phyloP scores from a whole-genome alignment of 2,888 invertebrate genomes.

The Caenorhabditis virilis region DNA sequence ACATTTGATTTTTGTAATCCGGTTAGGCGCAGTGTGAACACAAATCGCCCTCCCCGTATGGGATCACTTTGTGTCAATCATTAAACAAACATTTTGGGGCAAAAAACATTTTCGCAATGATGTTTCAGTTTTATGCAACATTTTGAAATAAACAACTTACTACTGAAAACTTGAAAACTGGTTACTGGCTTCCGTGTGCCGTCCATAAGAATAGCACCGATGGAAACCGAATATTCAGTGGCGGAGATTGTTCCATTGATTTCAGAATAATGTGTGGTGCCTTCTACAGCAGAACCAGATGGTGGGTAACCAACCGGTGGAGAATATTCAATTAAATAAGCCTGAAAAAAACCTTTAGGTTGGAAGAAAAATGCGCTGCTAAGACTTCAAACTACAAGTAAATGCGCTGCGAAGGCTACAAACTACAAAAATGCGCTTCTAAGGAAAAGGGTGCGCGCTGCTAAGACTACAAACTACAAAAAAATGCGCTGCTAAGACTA shows the following conservation, averaged over 20 bases:
- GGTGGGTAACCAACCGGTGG: slow-evolving; percentile 58
- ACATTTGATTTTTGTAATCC: slow-evolving; percentile 18
- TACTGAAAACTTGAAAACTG: slow-evolving; percentile 50
- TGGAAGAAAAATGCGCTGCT: no score
- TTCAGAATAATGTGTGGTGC: slow-evolving; percentile 40
- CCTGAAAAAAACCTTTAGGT: slow-evolving; percentile 26
- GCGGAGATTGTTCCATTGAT: slow-evolving; percentile 62
- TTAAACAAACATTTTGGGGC: slow-evolving; percentile 6
- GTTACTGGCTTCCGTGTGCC: slow-evolving; percentile 43
- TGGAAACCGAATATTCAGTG: slow-evolving; percentile 57
- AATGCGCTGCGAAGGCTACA: no score
- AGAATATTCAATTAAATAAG: slow-evolving; percentile 56
- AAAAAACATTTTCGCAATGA: no score
- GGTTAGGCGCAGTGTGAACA: slow-evolving; percentile 36
- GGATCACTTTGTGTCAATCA: slow-evolving; percentile 28
- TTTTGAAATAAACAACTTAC: slow-evolving; percentile 46
- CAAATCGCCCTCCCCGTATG: slow-evolving; percentile 15
- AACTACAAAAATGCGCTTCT: no score
- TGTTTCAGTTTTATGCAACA: background rate
- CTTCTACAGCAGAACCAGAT: slow-evolving; percentile 39
- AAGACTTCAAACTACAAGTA: no score
- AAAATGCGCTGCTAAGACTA: no score
- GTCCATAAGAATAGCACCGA: slow-evolving; percentile 53
- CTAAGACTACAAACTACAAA: no score
- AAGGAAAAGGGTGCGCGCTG: no score